phyloP scores from a whole-genome alignment of 2,888 invertebrate genomes.

The Melinaea menophilus region DNA sequence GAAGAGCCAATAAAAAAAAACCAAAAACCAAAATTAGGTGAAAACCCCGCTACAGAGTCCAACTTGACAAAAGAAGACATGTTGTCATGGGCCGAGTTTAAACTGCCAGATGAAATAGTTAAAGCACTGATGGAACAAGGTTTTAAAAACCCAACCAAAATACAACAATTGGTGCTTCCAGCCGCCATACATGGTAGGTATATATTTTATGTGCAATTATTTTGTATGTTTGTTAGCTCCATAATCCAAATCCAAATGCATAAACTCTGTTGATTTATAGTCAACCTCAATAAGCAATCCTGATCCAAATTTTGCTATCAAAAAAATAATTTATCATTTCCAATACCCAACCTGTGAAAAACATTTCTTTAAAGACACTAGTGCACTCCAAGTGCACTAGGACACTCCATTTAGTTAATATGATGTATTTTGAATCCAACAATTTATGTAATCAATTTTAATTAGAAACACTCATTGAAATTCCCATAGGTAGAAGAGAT shows the following conservation, averaged over 20 bases:
- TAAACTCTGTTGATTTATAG: no score
- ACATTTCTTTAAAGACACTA: no score
- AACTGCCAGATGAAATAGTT: constrained; percentile 83
- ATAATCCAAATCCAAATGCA: no score
- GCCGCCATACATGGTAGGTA: constrained; percentile 87
- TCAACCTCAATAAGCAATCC: no score
- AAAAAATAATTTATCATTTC: no score
- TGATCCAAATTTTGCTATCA: no score
- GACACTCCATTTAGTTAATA: no score
- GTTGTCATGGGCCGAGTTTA: constrained; percentile 82
- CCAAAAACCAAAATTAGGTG: constrained; percentile 54
- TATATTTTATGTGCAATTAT: neutral
- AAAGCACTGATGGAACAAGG: constrained; percentile 85
- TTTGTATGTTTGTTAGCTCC: neutral
- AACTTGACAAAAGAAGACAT: constrained; percentile 65
- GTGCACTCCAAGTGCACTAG: no score
- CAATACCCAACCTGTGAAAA: no score
- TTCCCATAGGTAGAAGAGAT: constrained; percentile 83
- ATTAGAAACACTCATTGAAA: no score
- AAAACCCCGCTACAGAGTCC: constrained; percentile 41
- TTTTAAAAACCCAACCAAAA: constrained; percentile 91
- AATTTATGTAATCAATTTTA: no score
- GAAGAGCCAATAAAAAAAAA: constrained; percentile 29
- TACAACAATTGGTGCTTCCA: constrained; percentile 89
- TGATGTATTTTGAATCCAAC: no score